Evolutionary conservation across 2,888 invertebrate genomes (phyloP), one percentile per base, ranked within the genome.

Genomic region (Hypercompe scribonia): DNA sequence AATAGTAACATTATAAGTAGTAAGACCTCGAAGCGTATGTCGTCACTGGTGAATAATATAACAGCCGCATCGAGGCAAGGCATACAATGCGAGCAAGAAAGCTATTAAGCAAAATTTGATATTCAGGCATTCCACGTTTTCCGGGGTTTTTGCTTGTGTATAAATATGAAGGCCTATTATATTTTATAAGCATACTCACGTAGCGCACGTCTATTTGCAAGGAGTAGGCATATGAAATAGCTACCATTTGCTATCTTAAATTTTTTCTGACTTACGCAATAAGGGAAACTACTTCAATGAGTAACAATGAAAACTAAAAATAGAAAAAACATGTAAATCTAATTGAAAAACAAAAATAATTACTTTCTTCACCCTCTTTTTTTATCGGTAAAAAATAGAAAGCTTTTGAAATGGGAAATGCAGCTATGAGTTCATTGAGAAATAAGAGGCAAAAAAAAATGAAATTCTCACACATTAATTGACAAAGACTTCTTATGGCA

Each of bases 41-140:
- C 34, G 64, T 34, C 34, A 34, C 34, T 28, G 24, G 21, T 64
- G 64, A 64, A 64, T 64, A 64, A 64, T 64, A 64, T 64, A 64
- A 64, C 64, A 64, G 11, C 24, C 24, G 10, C 11, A 24, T 34
- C 33, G 64, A 34, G 34, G 63, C 18, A 58, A 58, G 54, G 61
- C 61, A 61, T 31, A 61, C 61, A 61, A 61, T 61, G 31, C 18
- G 61, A 61, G 61, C 61, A 31, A 61, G 28, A 61, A 61, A 31
- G 18, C 61, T 31, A 61, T 61, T 28, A 31, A 61, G 61, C 15
- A 31, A 15, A 61, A 61, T 31, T 61, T 61, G 28, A 28, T 61
- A 61, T 61, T 61, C 28, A 61, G 31, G 18, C 31, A 61, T 61
- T 61, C 31, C 18, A 31, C 31, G 18, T 31, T 61, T 24, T 61